phyloP scores from a whole-genome alignment of 37 sponge, comb jelly and placozoan species.

The Chondrilla cf. caribensis region DNA sequence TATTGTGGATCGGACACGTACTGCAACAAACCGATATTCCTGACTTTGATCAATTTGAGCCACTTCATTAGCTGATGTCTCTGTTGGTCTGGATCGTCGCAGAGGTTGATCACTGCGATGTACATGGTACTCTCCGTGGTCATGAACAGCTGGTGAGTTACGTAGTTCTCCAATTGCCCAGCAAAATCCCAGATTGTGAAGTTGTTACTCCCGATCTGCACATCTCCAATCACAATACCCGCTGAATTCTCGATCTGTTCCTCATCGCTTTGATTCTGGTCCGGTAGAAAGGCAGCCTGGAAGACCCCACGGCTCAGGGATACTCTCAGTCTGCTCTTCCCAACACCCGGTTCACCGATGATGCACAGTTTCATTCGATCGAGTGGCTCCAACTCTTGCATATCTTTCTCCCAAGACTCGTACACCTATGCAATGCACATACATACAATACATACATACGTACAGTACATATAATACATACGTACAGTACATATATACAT shows the following conservation, averaged over 20 bases:
- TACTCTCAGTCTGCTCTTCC: slow-evolving; percentile 64
- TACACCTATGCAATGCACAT: slow-evolving; percentile 46
- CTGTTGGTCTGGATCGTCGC: slow-evolving; percentile 15
- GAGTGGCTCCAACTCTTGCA: slow-evolving; percentile 39
- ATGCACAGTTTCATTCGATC: slow-evolving; percentile 77
- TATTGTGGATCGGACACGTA: not conserved
- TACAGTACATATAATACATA: too few relatives aligned
- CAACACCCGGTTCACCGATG: slow-evolving; percentile 55
- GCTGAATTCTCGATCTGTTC: slow-evolving; percentile 32
- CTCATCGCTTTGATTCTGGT: slow-evolving; percentile 15
- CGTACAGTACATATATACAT: too few relatives aligned
- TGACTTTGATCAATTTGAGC: slow-evolving; percentile 68
- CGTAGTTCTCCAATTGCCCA: slow-evolving; percentile 70
- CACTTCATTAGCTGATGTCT: slow-evolving; percentile 45
- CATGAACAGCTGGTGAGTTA: slow-evolving; percentile 77
- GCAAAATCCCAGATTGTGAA: slow-evolving; percentile 83
- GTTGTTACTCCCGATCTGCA: slow-evolving; percentile 37
- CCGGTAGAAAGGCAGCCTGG: slow-evolving; percentile 4
- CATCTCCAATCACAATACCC: slow-evolving; percentile 56
- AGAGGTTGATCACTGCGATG: slow-evolving; percentile 55
- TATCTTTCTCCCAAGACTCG: slow-evolving; percentile 62
- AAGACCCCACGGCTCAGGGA: slow-evolving; percentile 22
- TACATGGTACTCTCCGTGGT: slow-evolving; percentile 70
- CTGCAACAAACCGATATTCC: slow-evolving; percentile 63
- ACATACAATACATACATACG: too few relatives aligned